Evolutionary conservation across 2,113 vertebrate species (phyloP).

Genomic region (Myiozetetes cayanensis): DNA sequence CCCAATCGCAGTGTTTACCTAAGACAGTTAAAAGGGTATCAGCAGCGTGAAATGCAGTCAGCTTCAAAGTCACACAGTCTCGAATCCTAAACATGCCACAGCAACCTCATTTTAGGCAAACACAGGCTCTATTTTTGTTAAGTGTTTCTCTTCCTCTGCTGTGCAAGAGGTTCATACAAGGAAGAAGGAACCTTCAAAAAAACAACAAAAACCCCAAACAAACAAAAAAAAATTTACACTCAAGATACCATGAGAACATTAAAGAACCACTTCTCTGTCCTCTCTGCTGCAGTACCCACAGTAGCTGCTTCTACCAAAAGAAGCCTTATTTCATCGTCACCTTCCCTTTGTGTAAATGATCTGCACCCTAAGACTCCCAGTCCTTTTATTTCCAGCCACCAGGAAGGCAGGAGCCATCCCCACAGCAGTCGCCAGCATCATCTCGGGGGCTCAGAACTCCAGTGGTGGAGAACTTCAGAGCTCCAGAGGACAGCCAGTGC

Average conservation of each 20-base stretch:
- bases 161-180: neutral
- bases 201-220: neutral
- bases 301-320: neutral
- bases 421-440: too few species aligned
- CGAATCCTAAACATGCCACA: slow-evolving; percentile 41
- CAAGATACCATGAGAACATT: neutral
- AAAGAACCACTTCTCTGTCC: neutral
- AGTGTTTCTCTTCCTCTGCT: slow-evolving; percentile 25
- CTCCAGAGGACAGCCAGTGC: neutral
- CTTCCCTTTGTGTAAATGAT: neutral
- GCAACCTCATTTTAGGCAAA: slow-evolving; percentile 48
- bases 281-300: neutral
- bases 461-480: fast-evolving
- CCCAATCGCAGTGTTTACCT: slow-evolving; percentile 5
- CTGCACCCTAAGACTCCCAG: neutral
- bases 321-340: neutral
- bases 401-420: neutral
- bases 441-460: neutral
- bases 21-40: slow-evolving; percentile 53
- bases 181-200: slow-evolving; percentile 10
- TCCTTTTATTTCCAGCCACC: neutral
- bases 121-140: slow-evolving; percentile 34
- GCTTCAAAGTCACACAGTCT: slow-evolving; percentile 48
- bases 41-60: slow-evolving; percentile 36
- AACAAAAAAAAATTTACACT: neutral